Percentiles rank a stretch among this genome's conserved stretches.
Conservation (phyloP, 2,797 vertebrate species). For the Sparidentex hasta region DNA sequence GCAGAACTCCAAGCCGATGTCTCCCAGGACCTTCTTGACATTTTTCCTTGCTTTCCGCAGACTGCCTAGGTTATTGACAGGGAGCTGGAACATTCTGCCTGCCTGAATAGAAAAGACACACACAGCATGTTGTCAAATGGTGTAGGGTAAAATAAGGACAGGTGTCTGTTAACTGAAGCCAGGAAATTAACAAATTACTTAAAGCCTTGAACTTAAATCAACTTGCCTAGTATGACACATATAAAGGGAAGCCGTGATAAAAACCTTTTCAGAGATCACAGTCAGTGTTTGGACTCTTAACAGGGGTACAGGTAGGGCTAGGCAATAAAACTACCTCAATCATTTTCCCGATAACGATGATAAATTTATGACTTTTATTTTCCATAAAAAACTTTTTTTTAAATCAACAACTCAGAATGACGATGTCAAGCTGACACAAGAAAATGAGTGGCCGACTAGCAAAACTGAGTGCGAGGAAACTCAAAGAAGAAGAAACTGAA, state of each 20-base stretch:
- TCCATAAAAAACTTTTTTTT: no score
- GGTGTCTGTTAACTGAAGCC: neutral
- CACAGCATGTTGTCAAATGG: constrained; percentile 25
- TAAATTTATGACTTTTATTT: no score
- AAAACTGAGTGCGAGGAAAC: no score
- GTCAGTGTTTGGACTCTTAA: no score
- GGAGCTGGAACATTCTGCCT: constrained; percentile 99
- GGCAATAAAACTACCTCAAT: no score
- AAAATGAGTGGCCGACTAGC: no score
- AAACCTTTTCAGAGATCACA: neutral
- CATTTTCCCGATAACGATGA: no score
- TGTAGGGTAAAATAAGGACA: constrained; percentile 11
- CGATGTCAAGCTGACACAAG: no score
- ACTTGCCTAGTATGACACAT: neutral
- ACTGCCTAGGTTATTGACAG: constrained; percentile 99
- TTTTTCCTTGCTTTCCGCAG: constrained; percentile 99
- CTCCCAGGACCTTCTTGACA: constrained; percentile 98
- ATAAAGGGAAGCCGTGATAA: neutral
- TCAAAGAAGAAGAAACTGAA: no score
- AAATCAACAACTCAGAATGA: no score
- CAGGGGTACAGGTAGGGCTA: neutral
- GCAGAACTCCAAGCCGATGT: constrained; percentile 99
- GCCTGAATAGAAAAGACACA: constrained; percentile 76
- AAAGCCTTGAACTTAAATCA: neutral
- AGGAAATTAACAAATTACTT: neutral